phyloP scores from a whole-genome alignment of 1,140 invertebrate species.

The Eciton burchellii region DNA sequence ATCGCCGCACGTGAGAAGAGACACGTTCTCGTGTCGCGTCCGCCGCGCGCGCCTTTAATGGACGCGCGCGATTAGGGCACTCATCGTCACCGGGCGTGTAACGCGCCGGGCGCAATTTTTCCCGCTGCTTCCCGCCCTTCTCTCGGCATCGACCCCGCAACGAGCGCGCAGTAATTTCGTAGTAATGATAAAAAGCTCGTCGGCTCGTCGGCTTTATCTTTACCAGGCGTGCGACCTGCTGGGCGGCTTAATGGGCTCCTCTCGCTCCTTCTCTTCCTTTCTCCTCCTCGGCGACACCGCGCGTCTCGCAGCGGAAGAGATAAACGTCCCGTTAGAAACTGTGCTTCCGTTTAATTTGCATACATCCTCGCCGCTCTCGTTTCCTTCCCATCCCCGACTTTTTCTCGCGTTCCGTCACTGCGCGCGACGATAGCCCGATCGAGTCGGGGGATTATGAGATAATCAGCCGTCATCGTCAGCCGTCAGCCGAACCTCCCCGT shows the following conservation, averaged over 20 bases:
- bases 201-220: slow-evolving; percentile 69
- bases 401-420: slow-evolving; percentile 7
- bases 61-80: slow-evolving; percentile 68
- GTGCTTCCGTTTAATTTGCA: slow-evolving; percentile 72
- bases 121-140: slow-evolving; percentile 57
- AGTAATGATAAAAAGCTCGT: slow-evolving; percentile 78
- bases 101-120: slow-evolving; percentile 66
- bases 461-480: too few species aligned
- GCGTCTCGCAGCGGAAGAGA: slow-evolving; percentile 59
- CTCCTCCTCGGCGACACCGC: slow-evolving; percentile 25
- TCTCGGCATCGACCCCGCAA: slow-evolving; percentile 64
- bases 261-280: slow-evolving; percentile 62
- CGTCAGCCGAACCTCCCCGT: too few species aligned
- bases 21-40: slow-evolving; percentile 34
- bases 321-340: slow-evolving; percentile 69
- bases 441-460: too few species aligned
- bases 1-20: slow-evolving; percentile 11
- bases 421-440: too few species aligned
- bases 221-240: slow-evolving; percentile 75
- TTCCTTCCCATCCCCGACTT: slow-evolving; percentile 61
- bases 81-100: slow-evolving; percentile 63
- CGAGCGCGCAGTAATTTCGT: slow-evolving; percentile 75
- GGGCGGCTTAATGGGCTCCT: slow-evolving; percentile 78
- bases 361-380: slow-evolving; percentile 68
- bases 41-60: slow-evolving; percentile 67